Conservation (phyloP, 2,113 vertebrate species). For the Corvus moneduloides region DNA sequence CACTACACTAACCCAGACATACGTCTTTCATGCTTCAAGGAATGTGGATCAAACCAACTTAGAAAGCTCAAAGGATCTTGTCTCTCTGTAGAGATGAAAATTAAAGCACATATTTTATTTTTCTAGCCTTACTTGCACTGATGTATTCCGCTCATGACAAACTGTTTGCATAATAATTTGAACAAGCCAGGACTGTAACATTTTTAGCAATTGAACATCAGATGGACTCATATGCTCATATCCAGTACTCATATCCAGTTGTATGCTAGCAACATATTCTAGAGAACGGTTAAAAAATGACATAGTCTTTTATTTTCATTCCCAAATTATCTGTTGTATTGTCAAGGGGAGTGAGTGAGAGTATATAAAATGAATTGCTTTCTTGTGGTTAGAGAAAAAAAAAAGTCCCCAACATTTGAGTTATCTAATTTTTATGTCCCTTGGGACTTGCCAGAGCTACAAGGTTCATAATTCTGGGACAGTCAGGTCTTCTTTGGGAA, state of each 20-base stretch:
- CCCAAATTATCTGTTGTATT: neutral
- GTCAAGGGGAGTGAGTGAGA: neutral
- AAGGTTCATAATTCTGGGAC: neutral
- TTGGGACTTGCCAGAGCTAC: neutral
- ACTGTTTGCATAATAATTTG: neutral
- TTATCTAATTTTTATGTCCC: neutral
- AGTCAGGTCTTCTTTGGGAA: neutral
- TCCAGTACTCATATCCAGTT: neutral
- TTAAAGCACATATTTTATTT: neutral
- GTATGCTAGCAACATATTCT: neutral
- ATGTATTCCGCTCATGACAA: neutral
- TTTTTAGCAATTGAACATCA: neutral
- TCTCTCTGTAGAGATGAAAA: neutral
- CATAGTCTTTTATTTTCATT: neutral
- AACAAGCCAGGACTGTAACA: neutral
- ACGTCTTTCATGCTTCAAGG: neutral
- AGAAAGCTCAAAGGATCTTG: neutral
- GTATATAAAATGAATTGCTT: neutral
- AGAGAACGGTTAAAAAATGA: neutral
- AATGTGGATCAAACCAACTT: neutral
- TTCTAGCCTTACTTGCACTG: neutral
- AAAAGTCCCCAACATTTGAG: fast-evolving
- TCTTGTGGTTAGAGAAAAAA: neutral
- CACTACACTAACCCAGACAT: neutral
- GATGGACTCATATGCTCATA: neutral